Conservation (phyloP, 2,797 vertebrate genomes). For the Lepilemur ruficaudatus region DNA sequence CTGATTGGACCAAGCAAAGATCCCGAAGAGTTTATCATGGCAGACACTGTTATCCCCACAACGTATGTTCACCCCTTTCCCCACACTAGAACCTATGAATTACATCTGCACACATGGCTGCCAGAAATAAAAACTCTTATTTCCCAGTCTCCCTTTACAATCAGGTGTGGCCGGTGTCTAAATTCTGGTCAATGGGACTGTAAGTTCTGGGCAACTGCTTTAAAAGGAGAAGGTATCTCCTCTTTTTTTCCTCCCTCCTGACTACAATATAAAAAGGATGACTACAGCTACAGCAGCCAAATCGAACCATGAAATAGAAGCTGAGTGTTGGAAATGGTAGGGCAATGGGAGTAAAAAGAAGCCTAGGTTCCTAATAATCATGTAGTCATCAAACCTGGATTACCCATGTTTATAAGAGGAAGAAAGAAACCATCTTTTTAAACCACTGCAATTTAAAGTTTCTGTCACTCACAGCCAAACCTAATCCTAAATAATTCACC, state of each 20-base stretch:
- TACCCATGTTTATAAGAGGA: not conserved
- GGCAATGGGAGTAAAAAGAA: not conserved
- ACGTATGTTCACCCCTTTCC: not conserved
- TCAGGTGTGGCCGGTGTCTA: not conserved
- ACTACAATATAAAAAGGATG: not conserved
- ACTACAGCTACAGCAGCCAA: not conserved
- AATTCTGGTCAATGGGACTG: not conserved
- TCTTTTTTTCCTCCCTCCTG: not conserved
- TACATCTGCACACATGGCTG: not conserved
- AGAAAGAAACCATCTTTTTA: not conserved
- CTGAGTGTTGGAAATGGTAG: not conserved
- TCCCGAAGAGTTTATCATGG: not conserved
- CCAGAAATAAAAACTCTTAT: slow-evolving; percentile 37
- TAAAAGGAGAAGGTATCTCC: not conserved
- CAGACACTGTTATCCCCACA: not conserved
- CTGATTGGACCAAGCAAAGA: not conserved
- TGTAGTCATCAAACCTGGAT: not conserved
- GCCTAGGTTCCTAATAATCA: not conserved
- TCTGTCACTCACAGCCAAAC: not conserved
- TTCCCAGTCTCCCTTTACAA: slow-evolving; percentile 19
- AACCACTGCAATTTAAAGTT: not conserved
- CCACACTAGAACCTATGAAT: not conserved
- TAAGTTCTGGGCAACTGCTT: not conserved
- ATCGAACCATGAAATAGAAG: not conserved
- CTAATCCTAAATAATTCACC: slow-evolving; percentile 4